Conservation (phyloP, 2,113 vertebrate species). For the Corythornis vintsioides region DNA sequence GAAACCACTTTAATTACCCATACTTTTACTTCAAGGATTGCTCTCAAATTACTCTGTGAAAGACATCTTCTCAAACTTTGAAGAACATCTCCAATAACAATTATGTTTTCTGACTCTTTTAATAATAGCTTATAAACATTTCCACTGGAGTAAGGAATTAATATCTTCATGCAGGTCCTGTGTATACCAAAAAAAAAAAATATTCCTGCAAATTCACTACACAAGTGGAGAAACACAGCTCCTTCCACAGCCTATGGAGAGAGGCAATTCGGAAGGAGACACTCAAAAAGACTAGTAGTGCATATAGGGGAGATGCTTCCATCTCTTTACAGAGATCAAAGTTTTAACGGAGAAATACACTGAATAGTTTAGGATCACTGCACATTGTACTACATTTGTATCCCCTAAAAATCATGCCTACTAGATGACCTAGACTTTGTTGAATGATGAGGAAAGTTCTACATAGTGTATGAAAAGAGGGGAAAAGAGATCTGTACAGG, state of each 20-base stretch:
- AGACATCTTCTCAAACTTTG: background rate
- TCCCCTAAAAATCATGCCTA: background rate
- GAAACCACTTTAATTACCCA: background rate
- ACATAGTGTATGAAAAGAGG: background rate
- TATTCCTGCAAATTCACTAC: background rate
- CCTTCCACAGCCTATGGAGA: background rate
- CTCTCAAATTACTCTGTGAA: background rate
- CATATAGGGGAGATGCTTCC: background rate
- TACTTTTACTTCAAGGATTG: background rate
- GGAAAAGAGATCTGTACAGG: background rate
- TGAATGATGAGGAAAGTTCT: background rate
- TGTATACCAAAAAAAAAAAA: background rate
- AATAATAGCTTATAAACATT: background rate
- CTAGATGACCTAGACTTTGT: background rate
- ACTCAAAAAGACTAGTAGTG: background rate
- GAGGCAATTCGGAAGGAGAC: background rate
- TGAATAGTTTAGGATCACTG: background rate
- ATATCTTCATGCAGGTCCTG: background rate
- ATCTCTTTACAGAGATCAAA: background rate
- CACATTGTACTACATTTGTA: background rate
- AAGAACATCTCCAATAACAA: background rate
- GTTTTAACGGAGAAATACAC: background rate
- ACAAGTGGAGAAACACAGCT: background rate
- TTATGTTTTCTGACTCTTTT: background rate
- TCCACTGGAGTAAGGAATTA: background rate